These are phyloP conservation scores for Apamea epomidion DNA, from an alignment of 2,888 invertebrate genomes.

Conservation along the genomic window DNA sequence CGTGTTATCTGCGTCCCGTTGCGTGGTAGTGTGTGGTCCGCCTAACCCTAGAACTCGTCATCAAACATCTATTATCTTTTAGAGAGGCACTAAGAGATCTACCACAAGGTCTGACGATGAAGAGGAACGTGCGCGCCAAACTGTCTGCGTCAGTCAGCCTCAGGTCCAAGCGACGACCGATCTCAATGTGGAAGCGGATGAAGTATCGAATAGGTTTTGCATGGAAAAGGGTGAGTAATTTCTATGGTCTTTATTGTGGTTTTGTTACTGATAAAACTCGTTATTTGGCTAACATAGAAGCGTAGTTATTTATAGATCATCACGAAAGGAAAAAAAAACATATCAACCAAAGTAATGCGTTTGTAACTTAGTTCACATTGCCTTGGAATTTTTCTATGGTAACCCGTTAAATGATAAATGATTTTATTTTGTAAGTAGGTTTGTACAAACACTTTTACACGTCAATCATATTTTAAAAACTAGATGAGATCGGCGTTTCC, in stretches of 20 bases:
- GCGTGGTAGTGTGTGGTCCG: not conserved
- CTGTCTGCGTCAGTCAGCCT: constrained; percentile 91
- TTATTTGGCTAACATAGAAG: not conserved
- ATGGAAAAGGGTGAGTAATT: constrained; percentile 87
- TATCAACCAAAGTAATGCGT: not conserved
- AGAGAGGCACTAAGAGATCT: constrained; percentile 93
- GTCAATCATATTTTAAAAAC: too few relatives aligned
- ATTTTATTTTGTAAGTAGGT: too few relatives aligned
- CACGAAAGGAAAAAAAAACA: too few relatives aligned
- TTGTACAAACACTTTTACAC: too few relatives aligned
- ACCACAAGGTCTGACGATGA: constrained; percentile 93
- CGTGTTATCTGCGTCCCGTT: not conserved
- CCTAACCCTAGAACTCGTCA: not conserved
- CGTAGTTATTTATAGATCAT: too few relatives aligned
- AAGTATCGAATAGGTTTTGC: constrained; percentile 91
- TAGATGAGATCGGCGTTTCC: too few relatives aligned
- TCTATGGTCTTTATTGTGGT: not conserved
- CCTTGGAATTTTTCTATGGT: too few relatives aligned
- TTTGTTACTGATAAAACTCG: not conserved
- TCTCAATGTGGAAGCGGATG: constrained; percentile 89
- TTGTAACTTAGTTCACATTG: too few relatives aligned
- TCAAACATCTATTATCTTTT: constrained; percentile 40
- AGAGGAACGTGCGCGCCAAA: constrained; percentile 92
- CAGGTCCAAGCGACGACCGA: constrained; percentile 88
- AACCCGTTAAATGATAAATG: too few relatives aligned